Conservation (phyloP, 2,888 invertebrate genomes). For the Aphidoletes aphidimyza region DNA sequence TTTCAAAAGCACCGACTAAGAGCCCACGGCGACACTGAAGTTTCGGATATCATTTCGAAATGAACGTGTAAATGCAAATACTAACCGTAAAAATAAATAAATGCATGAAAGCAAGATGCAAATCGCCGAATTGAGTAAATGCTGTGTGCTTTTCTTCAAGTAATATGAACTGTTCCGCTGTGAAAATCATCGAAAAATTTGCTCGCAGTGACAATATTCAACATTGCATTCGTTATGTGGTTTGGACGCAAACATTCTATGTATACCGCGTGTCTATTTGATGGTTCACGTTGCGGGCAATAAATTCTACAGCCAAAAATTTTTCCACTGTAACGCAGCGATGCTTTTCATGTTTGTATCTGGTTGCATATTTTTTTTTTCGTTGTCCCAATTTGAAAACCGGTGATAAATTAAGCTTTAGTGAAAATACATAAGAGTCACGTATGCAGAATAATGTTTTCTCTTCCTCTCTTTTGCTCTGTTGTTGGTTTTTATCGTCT, state of each 20-base stretch:
- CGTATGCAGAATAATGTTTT: constrained; percentile 41
- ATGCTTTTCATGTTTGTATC: not conserved
- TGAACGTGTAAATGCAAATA: not conserved
- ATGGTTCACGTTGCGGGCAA: constrained; percentile 34
- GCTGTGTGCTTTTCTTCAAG: not conserved
- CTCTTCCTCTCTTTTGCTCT: not conserved
- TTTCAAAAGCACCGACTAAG: no score
- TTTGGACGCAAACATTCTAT: not conserved
- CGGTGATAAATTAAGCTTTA: constrained; percentile 53
- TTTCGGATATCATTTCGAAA: not conserved
- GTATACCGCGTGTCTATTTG: not conserved
- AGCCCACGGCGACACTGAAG: not conserved
- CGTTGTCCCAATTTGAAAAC: constrained; percentile 43
- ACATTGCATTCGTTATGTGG: not conserved
- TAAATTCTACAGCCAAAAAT: not conserved
- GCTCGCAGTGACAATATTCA: not conserved
- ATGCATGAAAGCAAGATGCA: not conserved
- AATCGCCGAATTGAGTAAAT: not conserved
- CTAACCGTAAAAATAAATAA: not conserved
- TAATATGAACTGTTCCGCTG: not conserved
- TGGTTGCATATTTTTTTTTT: not conserved
- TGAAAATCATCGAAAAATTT: not conserved
- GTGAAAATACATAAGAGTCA: constrained; percentile 53
- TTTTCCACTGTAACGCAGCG: constrained; percentile 22
- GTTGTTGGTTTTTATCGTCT: not conserved